Evolutionary conservation across 2,888 invertebrate species (phyloP).

Genomic region (Cynaeus angustus): DNA sequence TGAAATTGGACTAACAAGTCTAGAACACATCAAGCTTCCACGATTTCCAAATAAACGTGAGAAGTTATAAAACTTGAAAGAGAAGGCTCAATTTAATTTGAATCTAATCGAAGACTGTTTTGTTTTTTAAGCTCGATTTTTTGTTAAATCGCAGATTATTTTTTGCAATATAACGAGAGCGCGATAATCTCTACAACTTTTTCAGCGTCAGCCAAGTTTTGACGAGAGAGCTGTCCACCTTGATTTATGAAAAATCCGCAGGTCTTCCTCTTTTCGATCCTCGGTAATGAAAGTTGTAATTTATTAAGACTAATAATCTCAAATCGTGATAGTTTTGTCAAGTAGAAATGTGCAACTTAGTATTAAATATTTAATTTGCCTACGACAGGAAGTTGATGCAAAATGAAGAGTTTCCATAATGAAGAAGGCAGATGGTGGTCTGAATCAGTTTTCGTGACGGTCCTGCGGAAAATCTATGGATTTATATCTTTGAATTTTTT

Average conservation of each 20-base stretch:
- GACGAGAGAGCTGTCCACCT: background rate
- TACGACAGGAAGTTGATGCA: slow-evolving; percentile 36
- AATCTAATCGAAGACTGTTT: too few relatives aligned
- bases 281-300: slow-evolving; percentile 6
- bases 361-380: slow-evolving; percentile 30
- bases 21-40: too few relatives aligned
- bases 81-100: too few relatives aligned
- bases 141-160: too few relatives aligned
- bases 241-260: slow-evolving; percentile 1
- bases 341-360: slow-evolving; percentile 6
- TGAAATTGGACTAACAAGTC: too few relatives aligned
- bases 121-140: too few relatives aligned
- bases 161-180: too few relatives aligned
- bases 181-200: too few relatives aligned
- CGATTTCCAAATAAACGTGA: too few relatives aligned
- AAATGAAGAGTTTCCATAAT: slow-evolving; percentile 35
- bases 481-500: slow-evolving; percentile 19
- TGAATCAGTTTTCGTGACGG: slow-evolving; percentile 22
- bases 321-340: slow-evolving; percentile 9
- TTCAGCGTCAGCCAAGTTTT: background rate
- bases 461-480: background rate
- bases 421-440: slow-evolving; percentile 18
- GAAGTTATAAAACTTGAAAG: too few relatives aligned
- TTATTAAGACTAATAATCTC: slow-evolving; percentile 10
- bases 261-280: slow-evolving; percentile 11